Percentiles rank a stretch among this genome's conserved stretches.
These are phyloP conservation scores for Macrotis lagotis DNA, from an alignment of 2,113 vertebrate species.

Conservation along the genomic window DNA sequence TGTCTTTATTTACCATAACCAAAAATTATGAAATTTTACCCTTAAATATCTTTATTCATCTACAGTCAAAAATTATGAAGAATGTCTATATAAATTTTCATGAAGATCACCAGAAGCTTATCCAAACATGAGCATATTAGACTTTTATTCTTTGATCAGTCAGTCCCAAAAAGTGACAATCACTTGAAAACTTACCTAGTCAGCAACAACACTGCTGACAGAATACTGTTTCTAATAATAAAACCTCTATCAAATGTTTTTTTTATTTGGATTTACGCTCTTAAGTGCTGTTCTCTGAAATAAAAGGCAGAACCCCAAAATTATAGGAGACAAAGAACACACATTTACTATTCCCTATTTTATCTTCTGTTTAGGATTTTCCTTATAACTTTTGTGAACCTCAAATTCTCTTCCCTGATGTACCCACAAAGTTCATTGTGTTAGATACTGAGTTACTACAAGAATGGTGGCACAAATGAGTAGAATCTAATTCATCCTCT, in stretches of 20 bases:
- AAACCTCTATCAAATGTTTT: not conserved
- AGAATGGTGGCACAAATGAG: not conserved
- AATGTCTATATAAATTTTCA: not conserved
- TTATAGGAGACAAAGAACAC: not conserved
- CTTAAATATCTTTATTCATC: too few relatives aligned
- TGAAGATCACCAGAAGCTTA: fast-evolving
- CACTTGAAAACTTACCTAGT: not conserved
- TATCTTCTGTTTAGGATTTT: not conserved
- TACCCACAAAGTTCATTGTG: not conserved
- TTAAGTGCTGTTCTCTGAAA: not conserved
- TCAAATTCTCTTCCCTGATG: not conserved
- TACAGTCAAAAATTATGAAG: too few relatives aligned
- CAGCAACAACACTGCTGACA: not conserved
- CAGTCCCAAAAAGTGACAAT: not conserved
- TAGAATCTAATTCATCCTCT: not conserved
- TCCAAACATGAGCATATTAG: not conserved
- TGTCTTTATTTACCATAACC: not conserved
- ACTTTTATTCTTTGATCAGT: not conserved
- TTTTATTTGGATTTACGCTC: fast-evolving
- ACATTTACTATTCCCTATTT: not conserved
- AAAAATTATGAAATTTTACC: not conserved
- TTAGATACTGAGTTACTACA: not conserved
- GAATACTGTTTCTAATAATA: not conserved
- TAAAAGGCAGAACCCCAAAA: not conserved
- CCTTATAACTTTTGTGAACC: not conserved